Base-by-base conservation (phyloP, 1,140 invertebrate species). In the Eubasilissa regina region DNA sequence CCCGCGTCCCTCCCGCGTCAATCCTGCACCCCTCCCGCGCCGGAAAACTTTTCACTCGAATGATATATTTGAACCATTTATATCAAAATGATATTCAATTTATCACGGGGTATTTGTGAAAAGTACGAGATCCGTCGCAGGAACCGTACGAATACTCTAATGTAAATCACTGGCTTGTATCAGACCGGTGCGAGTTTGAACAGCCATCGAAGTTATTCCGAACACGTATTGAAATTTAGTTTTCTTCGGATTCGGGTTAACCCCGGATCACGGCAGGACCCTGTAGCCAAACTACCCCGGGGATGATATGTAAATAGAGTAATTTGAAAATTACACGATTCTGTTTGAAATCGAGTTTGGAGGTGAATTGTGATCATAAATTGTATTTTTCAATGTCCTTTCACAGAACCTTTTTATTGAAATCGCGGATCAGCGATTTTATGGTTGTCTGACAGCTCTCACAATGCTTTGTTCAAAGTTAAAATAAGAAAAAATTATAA, bases 21-120 rank as follows among this genome's bases (percentile, higher is more conserved):
- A n/a, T n/a, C n/a, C n/a, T n/a, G n/a, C n/a, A 47, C 62, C 58
- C 15, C 45, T n/a, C 51, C 48, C 48, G 10, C n/a, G 56, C 73
- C 51, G 75, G 78, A 66, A 80, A 81, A 79, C 75, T 82, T 79
- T 77, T 62, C 75, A 60, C 58, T 62, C 66, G 55, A 68, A 80
- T 82, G 81, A 82, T 82, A 82, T 82, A 82, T 82, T 51, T 44
- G 62, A 56, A 64, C 77, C 81, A 82, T 82, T 82, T 78, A 82
- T 82, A 82, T 82, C 77, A 75, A 80, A 82, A 82, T 76, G 81
- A 80, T 82, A 82, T 82, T 82, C 78, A 77, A 82, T 82, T 82
- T 82, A 79, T 82, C 81, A 80, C 62, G 60, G 51, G 78, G 75
- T 73, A 75, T 80, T 78, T 80, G 77, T 62, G 73, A 81, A 75